Conservation (phyloP, 2,888 invertebrate species). For the Mystacides longicornis region DNA sequence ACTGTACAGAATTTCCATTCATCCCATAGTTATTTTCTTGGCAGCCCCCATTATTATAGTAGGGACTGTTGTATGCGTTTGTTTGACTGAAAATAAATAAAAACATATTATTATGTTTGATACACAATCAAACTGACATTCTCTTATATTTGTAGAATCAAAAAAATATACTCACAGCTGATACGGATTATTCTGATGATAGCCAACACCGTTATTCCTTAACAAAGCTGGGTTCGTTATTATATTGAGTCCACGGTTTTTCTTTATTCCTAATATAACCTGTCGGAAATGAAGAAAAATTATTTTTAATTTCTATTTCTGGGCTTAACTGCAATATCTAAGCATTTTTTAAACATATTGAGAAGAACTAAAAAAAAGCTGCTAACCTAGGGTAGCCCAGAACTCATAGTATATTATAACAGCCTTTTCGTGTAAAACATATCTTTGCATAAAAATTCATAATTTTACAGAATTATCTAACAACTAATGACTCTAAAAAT, state of each 20-base stretch:
- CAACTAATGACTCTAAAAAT: no score
- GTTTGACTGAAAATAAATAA: slow-evolving; percentile 17
- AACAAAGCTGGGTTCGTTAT: not conserved
- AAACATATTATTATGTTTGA: not conserved
- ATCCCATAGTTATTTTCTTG: slow-evolving; percentile 23
- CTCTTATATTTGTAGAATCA: not conserved
- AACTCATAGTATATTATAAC: no score
- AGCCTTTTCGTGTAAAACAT: no score
- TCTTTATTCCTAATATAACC: slow-evolving; percentile 45
- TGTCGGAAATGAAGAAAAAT: slow-evolving; percentile 25
- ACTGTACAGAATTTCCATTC: slow-evolving; percentile 16
- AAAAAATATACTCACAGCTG: not conserved
- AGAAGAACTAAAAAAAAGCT: not conserved
- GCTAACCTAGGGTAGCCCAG: no score
- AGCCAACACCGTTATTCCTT: not conserved
- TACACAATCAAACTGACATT: not conserved
- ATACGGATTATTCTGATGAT: not conserved
- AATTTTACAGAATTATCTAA: no score
- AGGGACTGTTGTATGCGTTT: slow-evolving; percentile 17
- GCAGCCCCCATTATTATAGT: slow-evolving; percentile 22
- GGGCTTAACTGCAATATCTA: not conserved
- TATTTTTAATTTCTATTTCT: not conserved
- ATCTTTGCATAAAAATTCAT: no score
- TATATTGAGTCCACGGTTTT: slow-evolving; percentile 33
- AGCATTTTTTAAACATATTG: not conserved